Evolutionary conservation across 1,140 invertebrate genomes (phyloP), one percentile per base, ranked within the genome.

Genomic region (Dendroctonus ponderosae): DNA sequence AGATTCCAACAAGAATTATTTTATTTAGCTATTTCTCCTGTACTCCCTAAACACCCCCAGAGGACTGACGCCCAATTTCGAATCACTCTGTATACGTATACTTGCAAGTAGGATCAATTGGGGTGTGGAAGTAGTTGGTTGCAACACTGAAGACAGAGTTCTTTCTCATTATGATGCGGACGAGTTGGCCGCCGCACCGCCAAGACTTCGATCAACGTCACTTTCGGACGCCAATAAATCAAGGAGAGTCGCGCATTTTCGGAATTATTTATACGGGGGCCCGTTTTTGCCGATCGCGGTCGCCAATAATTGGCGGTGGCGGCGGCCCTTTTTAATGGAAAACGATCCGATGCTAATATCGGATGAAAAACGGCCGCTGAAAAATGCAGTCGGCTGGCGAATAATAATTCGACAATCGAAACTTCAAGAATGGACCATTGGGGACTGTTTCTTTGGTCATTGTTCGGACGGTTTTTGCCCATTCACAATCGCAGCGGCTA

Each of bases 151-250:
- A 26, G 26, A 1, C 26, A 26, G 26, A 26, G 26, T 26, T 26
- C 3, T 26, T 26, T 26, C 26, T 26, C 26, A 26, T 26, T 26
- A 26, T 26, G 26, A 26, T 26, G 26, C 26, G 26, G 26, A 26
- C 26, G 26, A 26, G 26, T 26, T 26, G 56, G 41, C 12, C 56
- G 12, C 41, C 56, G 56, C 26, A 44, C 56, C 41, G 43, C 41
- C 41, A 59, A 46, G 43, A 59, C 56, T 43, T 59, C 56, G 56
- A 59, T 59, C 56, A 59, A 59, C 56, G 56, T 59, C 56, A 59
- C 56, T 46, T 26, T 11, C 41, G 37, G 9, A 56, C 56, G 56
- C 46, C 56, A 59, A 59, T 59, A 59, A 59, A 59, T 59, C 56
- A 59, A 59, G 56, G 11, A 41, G 56, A 14, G 56, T 26, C 11